These are phyloP conservation scores for Ashinkailepas kermadecensis DNA, from an alignment of 2,888 invertebrate species.

Conservation along the genomic window DNA sequence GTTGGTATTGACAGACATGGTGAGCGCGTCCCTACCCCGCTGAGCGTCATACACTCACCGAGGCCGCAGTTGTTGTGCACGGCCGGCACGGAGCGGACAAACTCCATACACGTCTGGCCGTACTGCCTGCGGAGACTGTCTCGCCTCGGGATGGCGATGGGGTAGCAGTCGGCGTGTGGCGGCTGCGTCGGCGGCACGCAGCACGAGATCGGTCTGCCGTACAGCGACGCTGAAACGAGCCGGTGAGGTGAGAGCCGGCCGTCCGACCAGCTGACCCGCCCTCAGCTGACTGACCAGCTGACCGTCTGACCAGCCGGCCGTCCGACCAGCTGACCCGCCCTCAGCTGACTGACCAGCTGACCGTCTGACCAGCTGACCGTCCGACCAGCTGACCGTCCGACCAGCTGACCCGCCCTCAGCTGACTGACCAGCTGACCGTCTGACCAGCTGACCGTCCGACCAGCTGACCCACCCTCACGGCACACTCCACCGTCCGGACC, in stretches of 20 bases:
- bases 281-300: neutral
- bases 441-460: no score
- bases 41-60: neutral
- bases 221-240: neutral
- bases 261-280: no score
- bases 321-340: no score
- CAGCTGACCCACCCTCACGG: no score
- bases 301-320: neutral
- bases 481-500: no score
- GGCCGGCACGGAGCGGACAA: conserved; percentile 61
- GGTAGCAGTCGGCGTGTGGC: conserved; percentile 57
- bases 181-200: neutral
- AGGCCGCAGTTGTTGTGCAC: conserved; percentile 44
- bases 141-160: conserved; percentile 52
- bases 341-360: no score
- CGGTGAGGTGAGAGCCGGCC: neutral
- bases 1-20: no score
- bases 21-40: no score
- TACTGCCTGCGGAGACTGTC: conserved; percentile 52
- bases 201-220: conserved; percentile 3
- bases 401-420: no score
- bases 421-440: no score
- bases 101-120: conserved; percentile 60
- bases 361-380: neutral
- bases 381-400: neutral